These are phyloP conservation scores for Polydesmus complanatus DNA, from an alignment of 2,888 invertebrate species.

Conservation along the genomic window DNA sequence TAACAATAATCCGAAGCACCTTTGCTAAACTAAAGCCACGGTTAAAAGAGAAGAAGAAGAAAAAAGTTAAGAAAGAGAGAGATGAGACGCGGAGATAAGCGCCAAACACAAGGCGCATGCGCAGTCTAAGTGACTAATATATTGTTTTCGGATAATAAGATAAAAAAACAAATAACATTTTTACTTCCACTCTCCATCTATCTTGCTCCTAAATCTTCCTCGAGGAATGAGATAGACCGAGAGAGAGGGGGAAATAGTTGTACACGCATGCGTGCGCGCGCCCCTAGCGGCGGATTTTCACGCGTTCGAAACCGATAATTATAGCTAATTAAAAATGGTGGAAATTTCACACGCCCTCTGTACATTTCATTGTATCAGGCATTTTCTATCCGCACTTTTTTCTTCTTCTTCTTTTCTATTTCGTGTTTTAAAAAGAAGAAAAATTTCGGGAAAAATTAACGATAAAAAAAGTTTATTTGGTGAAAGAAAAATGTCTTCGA, in stretches of 20 bases:
- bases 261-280: not conserved
- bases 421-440: constrained; percentile 1
- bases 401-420: too few relatives aligned
- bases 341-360: not conserved
- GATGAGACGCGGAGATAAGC: too few relatives aligned
- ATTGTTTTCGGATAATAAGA: not conserved
- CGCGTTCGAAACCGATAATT: not conserved
- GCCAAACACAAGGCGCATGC: too few relatives aligned
- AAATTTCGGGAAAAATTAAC: not conserved
- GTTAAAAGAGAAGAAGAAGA: not conserved
- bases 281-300: not conserved
- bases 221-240: too few relatives aligned
- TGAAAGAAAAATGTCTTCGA: not conserved
- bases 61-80: not conserved
- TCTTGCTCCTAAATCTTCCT: not conserved
- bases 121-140: not conserved
- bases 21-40: too few relatives aligned
- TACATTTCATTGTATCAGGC: too few relatives aligned
- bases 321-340: not conserved
- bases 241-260: too few relatives aligned
- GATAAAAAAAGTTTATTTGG: not conserved
- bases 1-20: not conserved
- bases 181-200: not conserved
- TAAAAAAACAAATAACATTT: not conserved
- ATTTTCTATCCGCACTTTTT: too few relatives aligned